These are phyloP conservation scores for Melinopterus prodromus DNA, from an alignment of 2,888 invertebrate genomes.

Conservation along the genomic window DNA sequence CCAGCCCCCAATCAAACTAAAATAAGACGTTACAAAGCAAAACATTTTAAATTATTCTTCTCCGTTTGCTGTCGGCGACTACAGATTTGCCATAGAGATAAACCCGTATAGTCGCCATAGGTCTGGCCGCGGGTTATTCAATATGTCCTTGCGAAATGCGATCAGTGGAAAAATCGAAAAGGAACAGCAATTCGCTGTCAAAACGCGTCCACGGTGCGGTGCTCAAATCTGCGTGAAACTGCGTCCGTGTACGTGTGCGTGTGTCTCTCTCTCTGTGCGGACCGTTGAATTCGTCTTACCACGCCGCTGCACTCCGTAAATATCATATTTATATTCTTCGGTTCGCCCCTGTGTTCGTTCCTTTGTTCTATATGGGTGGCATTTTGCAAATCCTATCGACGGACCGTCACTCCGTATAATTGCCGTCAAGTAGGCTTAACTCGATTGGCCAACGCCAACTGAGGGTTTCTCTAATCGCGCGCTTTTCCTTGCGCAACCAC, in stretches of 20 bases:
- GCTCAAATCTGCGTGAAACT: constrained; percentile 48
- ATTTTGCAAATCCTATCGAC: constrained; percentile 40
- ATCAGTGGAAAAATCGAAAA: constrained; percentile 34
- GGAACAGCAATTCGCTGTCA: constrained; percentile 45
- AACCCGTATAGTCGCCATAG: not conserved
- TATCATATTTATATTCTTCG: constrained; percentile 48
- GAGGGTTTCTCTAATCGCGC: not conserved
- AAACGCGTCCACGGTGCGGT: constrained; percentile 44
- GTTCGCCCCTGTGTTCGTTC: constrained; percentile 31
- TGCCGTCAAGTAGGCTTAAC: constrained; percentile 11
- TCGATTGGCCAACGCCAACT: constrained; percentile 11
- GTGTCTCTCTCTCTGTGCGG: constrained; percentile 44
- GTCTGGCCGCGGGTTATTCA: constrained; percentile 32
- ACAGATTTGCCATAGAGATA: not conserved
- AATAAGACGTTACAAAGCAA: too few species aligned
- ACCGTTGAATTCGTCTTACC: constrained; percentile 37
- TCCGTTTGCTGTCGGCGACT: not conserved
- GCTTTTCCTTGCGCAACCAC: not conserved
- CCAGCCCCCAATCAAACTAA: too few species aligned
- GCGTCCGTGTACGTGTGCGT: constrained; percentile 45
- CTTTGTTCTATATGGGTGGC: constrained; percentile 49
- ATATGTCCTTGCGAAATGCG: constrained; percentile 38
- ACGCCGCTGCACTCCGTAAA: constrained; percentile 16
- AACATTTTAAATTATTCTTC: too few species aligned
- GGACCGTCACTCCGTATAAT: constrained; percentile 9